These are phyloP conservation scores for Tyrophagus putrescentiae DNA, from an alignment of 1,140 invertebrate species.

Conservation along the genomic window DNA sequence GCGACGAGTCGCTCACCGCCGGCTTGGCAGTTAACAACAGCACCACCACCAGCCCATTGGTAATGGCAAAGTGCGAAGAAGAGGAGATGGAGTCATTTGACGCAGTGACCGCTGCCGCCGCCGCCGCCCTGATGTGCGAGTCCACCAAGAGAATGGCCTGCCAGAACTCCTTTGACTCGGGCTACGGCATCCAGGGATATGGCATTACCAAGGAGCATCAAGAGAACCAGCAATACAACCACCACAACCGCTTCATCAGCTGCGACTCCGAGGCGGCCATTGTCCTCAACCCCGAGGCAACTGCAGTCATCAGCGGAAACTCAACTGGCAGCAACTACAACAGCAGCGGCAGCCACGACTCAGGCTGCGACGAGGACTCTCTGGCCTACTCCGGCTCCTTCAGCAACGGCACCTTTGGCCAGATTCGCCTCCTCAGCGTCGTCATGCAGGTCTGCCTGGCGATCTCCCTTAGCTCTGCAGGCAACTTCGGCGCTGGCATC, in stretches of 20 bases:
- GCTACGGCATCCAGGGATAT: neutral
- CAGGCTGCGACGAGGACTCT: too few relatives aligned
- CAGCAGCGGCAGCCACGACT: too few relatives aligned
- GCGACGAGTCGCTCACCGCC: too few relatives aligned
- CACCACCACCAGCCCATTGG: too few relatives aligned
- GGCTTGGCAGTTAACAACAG: too few relatives aligned
- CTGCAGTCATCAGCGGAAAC: too few relatives aligned
- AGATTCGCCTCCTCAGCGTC: neutral
- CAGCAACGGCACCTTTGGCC: neutral
- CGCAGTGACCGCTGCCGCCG: too few relatives aligned
- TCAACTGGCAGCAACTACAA: too few relatives aligned
- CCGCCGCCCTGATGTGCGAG: neutral
- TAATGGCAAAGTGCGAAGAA: too few relatives aligned
- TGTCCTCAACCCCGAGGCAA: neutral
- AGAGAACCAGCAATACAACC: neutral
- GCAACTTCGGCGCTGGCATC: conserved; percentile 18
- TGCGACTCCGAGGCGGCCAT: conserved; percentile 7
- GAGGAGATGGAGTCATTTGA: too few relatives aligned
- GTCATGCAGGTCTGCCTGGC: conserved; percentile 37
- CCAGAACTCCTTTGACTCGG: neutral
- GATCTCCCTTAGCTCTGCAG: conserved; percentile 31
- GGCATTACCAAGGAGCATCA: too few relatives aligned
- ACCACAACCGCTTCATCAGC: neutral
- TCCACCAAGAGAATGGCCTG: neutral
- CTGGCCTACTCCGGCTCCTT: too few relatives aligned